Base-by-base conservation (phyloP, 2,888 invertebrate species). In the Leptopilina drosophilae region DNA sequence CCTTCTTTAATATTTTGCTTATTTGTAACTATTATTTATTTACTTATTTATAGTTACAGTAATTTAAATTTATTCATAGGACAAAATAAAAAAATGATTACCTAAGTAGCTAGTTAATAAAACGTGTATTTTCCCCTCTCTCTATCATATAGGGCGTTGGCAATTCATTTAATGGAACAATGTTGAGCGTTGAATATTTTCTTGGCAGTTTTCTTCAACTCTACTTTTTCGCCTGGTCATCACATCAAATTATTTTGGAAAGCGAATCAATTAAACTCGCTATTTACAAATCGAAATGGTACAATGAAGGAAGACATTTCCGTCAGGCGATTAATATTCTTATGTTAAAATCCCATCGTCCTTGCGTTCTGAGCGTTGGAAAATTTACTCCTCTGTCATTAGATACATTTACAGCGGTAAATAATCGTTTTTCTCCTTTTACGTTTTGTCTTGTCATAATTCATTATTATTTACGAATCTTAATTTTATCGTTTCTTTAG, bases 331-430 rank as follows among this genome's bases (percentile, higher is more conserved):
- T 83, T 11, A 77, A 77, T 4, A 81, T 83, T 15, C 65, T 83
- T 0, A 76, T 80, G 14, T 11, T 46, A 5, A 82, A 82, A 78
- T 59, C 84, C 0, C 15, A 42, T 0, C 78, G 69, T 33, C 85
- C 84, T 0, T 81, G 82, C 20, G 81, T 78, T 15, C 53, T 85
- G 46, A 83, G 81, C 9, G 73, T 84, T 12, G 85, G 83, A 59
- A 83, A 83, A 62, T 83, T 84, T 42, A 79, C 79, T n/a, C 80
- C 83, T 0, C 77, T 85, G 73, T 82, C 82, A 0, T 78, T 84
- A 3, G 76, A 82, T 4, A 83, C 80, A n/a, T 84, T 84, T 62
- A 78, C 83, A 15, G 78, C 81, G 82, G 84, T 84, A 79, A 56
- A 62, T 75, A 56, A 11, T 42, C 40, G 64, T 42, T 56, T 40